Evolutionary conservation across 1,140 invertebrate genomes (phyloP).

Genomic region (Hirudo medicinalis): DNA sequence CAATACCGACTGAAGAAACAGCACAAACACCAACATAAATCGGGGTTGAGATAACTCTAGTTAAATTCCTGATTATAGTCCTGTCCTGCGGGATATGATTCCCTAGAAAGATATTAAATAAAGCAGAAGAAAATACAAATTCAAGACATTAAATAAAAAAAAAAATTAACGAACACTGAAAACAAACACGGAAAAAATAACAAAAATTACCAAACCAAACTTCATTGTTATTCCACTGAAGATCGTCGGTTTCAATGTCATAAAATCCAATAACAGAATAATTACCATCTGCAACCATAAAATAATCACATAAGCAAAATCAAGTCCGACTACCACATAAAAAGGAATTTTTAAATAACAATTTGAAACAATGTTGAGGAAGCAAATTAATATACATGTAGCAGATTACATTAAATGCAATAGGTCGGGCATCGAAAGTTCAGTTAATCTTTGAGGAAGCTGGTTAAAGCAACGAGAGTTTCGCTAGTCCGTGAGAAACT

Average conservation of each 20-base stretch:
- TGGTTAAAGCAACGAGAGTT: too few species aligned
- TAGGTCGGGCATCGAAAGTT: too few species aligned
- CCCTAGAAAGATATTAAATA: conserved; percentile 39
- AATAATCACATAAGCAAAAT: too few species aligned
- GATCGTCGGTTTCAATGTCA: conserved; percentile 82
- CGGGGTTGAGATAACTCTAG: conserved; percentile 58
- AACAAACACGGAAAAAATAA: too few species aligned
- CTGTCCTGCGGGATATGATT: conserved; percentile 77
- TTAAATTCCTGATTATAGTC: conserved; percentile 64
- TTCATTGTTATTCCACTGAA: conserved; percentile 79
- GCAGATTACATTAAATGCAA: too few species aligned
- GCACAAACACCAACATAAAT: conserved; percentile 80
- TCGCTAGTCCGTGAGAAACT: too few species aligned
- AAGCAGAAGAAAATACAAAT: conserved; percentile 12
- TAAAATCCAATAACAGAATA: conserved; percentile 92
- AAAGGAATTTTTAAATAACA: too few species aligned
- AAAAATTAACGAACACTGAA: conserved; percentile 33
- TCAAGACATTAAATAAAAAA: not conserved
- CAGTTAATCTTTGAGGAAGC: too few species aligned
- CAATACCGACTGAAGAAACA: conserved; percentile 68
- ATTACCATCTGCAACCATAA: conserved; percentile 57
- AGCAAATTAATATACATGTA: too few species aligned
- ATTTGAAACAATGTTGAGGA: too few species aligned
- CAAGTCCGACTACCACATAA: too few species aligned
- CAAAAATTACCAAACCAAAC: conserved; percentile 58